A percentile compares a stretch with the other conserved stretches of the same genome.
phyloP scores from a whole-genome alignment of 2,113 vertebrate genomes.

The Plectropomus leopardus region DNA sequence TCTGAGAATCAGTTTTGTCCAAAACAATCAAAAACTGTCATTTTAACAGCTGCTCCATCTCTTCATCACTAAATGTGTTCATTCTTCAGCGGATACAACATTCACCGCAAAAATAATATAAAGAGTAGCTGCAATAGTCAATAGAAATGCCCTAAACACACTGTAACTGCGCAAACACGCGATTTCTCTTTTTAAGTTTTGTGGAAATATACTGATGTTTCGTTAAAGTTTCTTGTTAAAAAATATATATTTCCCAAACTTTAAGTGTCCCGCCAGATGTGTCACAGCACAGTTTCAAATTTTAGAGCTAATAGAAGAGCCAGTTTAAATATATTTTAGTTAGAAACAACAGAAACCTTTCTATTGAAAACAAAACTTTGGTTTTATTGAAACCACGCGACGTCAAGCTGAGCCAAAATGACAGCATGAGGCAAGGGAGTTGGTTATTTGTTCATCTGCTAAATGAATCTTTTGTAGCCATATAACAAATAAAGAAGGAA shows the following conservation, averaged over 20 bases:
- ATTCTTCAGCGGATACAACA: not conserved
- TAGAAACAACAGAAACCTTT: constrained; percentile 7
- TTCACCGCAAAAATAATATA: not conserved
- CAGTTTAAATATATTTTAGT: not conserved
- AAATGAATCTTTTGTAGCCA: not conserved
- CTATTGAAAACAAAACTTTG: constrained; percentile 9
- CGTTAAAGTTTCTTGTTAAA: not conserved
- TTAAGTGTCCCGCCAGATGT: not conserved
- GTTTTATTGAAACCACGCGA: constrained; percentile 28
- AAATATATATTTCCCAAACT: not conserved
- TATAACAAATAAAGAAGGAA: not conserved
- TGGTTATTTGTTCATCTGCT: not conserved
- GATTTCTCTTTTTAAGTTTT: not conserved
- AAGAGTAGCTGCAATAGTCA: not conserved
- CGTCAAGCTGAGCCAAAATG: not conserved
- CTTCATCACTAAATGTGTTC: not conserved
- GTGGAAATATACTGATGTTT: constrained; percentile 8
- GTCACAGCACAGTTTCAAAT: not conserved
- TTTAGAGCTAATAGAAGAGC: not conserved
- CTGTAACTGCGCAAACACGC: not conserved
- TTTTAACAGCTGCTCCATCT: not conserved
- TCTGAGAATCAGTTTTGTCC: not conserved
- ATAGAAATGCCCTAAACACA: not conserved
- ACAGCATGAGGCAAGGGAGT: not conserved
- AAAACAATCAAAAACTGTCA: not conserved